Conservation (phyloP, 2,888 invertebrate species). For the Mythimna lalbum region DNA sequence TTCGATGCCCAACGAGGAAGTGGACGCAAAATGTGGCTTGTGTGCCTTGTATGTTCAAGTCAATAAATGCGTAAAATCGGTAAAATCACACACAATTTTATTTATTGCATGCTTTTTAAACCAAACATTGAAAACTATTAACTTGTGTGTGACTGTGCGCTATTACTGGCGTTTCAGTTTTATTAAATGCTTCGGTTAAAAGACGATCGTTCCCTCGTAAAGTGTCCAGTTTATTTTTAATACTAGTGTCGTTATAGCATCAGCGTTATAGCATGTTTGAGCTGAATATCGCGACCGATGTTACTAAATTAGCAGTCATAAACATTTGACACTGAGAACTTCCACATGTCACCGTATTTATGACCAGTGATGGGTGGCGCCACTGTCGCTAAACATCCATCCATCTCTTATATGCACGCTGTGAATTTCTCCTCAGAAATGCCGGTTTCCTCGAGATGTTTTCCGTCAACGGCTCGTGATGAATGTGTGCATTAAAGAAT, state of each 20-base stretch:
- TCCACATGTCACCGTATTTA: constrained; percentile 53
- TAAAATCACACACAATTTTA: constrained; percentile 45
- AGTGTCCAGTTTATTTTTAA: constrained; percentile 52
- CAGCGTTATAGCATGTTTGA: constrained; percentile 41
- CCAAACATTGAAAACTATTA: constrained; percentile 14
- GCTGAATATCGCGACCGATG: constrained; percentile 51
- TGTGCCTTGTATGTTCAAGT: constrained; percentile 51
- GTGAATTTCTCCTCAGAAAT: constrained; percentile 73
- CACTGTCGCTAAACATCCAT: constrained; percentile 59
- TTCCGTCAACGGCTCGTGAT: constrained; percentile 67
- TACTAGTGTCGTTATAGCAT: constrained; percentile 42
- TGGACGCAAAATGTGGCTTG: constrained; percentile 69
- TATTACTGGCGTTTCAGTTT: constrained; percentile 25
- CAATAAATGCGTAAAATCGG: constrained; percentile 50
- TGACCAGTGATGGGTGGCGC: constrained; percentile 58
- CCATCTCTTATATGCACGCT: constrained; percentile 61
- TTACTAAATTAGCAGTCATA: constrained; percentile 51
- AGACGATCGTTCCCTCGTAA: constrained; percentile 37
- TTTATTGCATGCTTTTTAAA: constrained; percentile 39
- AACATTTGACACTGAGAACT: constrained; percentile 53
- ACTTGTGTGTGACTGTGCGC: constrained; percentile 2
- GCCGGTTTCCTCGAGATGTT: constrained; percentile 67
- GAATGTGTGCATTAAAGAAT: constrained; percentile 51
- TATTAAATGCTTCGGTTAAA: constrained; percentile 18
- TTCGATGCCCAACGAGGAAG: constrained; percentile 86